Conservation (phyloP, 2,797 vertebrate genomes). For the Buphagus erythrorhynchus region DNA sequence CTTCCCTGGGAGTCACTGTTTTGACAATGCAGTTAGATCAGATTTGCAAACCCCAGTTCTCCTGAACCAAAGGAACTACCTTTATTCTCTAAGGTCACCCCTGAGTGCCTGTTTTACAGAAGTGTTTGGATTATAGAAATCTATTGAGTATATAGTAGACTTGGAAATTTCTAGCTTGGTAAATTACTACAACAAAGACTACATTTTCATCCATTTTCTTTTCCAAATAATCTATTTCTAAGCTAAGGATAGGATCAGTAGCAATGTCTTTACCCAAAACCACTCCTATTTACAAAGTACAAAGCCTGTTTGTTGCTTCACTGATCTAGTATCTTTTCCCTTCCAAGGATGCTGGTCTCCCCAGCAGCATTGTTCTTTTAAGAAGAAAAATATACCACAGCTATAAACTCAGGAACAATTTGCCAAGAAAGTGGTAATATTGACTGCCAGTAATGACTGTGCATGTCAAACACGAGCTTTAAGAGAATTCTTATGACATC, state of each 20-base stretch:
- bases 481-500: background rate
- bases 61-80: background rate
- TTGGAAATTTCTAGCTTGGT: background rate
- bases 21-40: fast-evolving
- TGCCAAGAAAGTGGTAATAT: background rate
- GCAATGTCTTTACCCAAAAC: background rate
- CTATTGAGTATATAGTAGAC: background rate
- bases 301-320: background rate
- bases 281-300: background rate
- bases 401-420: background rate
- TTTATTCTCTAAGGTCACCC: background rate
- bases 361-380: background rate
- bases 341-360: background rate
- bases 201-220: background rate
- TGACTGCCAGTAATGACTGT: background rate
- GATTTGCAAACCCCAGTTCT: background rate
- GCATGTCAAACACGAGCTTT: background rate
- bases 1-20: background rate
- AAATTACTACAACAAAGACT: background rate
- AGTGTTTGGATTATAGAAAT: background rate
- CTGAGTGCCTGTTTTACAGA: background rate
- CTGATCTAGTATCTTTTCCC: background rate
- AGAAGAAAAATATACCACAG: background rate
- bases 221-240: background rate
- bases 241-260: background rate